Conservation (phyloP, 2,888 invertebrate species). For the Campoplex capitator region DNA sequence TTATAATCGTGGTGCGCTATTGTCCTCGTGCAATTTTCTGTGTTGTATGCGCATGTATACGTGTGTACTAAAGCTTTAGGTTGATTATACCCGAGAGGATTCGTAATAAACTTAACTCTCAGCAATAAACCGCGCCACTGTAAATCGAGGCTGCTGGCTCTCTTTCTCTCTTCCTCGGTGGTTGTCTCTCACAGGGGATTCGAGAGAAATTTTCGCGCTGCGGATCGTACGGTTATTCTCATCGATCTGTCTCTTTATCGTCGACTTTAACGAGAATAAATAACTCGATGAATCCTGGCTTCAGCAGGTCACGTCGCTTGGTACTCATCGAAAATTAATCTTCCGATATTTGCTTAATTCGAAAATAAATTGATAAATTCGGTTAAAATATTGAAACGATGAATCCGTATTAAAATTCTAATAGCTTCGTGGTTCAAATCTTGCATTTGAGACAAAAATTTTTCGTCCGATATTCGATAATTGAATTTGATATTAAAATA, state of each 20-base stretch:
- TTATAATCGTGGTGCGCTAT: conserved; percentile 6
- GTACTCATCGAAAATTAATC: conserved; percentile 31
- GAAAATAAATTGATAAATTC: background rate
- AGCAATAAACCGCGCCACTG: conserved; percentile 42
- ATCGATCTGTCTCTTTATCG: conserved; percentile 40
- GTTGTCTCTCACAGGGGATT: conserved; percentile 6
- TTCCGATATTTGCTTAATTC: conserved; percentile 10
- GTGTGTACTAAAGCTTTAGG: conserved; percentile 28
- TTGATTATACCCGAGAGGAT: conserved; percentile 51
- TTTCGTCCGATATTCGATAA: background rate
- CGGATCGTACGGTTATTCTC: conserved; percentile 18
- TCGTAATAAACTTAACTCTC: conserved; percentile 56
- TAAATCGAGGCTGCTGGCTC: background rate
- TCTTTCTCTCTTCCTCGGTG: conserved; percentile 3
- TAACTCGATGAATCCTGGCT: conserved; percentile 50
- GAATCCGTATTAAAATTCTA: background rate
- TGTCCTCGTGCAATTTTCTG: conserved; percentile 15
- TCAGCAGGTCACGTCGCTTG: conserved; percentile 26
- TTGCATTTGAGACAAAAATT: background rate
- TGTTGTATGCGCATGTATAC: background rate
- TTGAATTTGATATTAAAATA: background rate
- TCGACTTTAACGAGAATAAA: conserved; percentile 36
- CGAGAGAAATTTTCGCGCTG: conserved; percentile 34
- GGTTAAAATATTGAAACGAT: background rate
- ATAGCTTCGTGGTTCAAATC: background rate